Conservation (phyloP, 2,113 vertebrate genomes). For the Tricholaema leucomelas region DNA sequence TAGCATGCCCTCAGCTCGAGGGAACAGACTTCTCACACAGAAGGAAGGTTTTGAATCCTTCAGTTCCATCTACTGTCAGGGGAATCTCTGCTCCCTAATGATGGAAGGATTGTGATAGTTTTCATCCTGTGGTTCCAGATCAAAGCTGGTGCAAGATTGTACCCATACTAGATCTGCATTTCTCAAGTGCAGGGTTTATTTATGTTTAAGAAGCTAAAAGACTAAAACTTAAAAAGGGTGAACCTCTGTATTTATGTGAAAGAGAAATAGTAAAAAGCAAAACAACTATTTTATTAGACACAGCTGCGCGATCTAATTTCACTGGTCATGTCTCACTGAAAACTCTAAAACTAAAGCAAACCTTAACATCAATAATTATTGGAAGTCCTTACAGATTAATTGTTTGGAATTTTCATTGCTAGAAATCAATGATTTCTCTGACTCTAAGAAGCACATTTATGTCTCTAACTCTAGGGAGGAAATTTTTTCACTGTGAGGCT, state of each 20-base stretch:
- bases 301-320: neutral
- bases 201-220: neutral
- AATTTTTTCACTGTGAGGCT: too few species aligned
- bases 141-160: neutral
- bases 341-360: neutral
- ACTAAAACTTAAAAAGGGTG: neutral
- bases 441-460: neutral
- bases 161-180: neutral
- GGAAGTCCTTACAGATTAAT: neutral
- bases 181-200: neutral
- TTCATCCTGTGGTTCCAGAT: neutral
- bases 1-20: neutral
- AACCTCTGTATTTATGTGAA: neutral
- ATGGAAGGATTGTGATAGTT: neutral
- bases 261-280: neutral
- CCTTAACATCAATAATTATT: neutral
- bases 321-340: neutral
- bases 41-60: neutral
- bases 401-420: neutral
- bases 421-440: neutral
- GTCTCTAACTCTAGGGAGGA: too few species aligned
- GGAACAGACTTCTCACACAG: neutral
- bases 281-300: neutral
- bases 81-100: neutral
- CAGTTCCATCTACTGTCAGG: neutral